These are phyloP conservation scores for Phainopepla nitens DNA, from an alignment of 2,113 vertebrate species.

Conservation along the genomic window DNA sequence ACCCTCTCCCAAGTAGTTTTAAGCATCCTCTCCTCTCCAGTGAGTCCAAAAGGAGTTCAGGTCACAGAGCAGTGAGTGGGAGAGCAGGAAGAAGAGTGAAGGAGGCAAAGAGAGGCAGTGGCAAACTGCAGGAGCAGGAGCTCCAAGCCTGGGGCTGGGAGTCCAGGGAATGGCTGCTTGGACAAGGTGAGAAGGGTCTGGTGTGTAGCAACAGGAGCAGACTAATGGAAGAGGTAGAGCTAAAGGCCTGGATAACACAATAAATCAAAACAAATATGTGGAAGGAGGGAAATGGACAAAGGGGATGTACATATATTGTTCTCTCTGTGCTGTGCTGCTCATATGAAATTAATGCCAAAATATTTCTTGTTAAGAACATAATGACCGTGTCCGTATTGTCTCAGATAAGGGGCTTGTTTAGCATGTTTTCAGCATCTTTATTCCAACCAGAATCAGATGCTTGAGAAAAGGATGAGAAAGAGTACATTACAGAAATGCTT, in stretches of 20 bases:
- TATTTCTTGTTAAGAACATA: not conserved
- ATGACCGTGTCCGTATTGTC: not conserved
- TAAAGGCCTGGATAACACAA: not conserved
- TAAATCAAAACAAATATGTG: not conserved
- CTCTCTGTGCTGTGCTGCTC: not conserved
- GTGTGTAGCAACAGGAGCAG: not conserved
- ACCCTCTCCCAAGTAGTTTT: not conserved
- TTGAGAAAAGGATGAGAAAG: not conserved
- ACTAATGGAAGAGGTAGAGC: not conserved
- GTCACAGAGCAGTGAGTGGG: not conserved
- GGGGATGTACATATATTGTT: rapidly evolving
- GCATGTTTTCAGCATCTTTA: not conserved
- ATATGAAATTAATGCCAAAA: not conserved
- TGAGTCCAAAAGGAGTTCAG: not conserved
- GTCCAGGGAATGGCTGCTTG: not conserved
- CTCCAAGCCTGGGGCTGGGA: rapidly evolving
- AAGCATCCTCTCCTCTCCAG: not conserved
- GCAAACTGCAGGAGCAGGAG: not conserved
- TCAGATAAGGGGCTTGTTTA: not conserved
- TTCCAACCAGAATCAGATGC: not conserved
- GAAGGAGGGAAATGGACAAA: not conserved
- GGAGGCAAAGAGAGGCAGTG: not conserved
- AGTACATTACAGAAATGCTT: not conserved
- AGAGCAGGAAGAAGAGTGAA: not conserved
- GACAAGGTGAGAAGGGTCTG: not conserved